These are phyloP conservation scores for Rana temporaria DNA, from an alignment of 2,113 vertebrate genomes.

Conservation along the genomic window DNA sequence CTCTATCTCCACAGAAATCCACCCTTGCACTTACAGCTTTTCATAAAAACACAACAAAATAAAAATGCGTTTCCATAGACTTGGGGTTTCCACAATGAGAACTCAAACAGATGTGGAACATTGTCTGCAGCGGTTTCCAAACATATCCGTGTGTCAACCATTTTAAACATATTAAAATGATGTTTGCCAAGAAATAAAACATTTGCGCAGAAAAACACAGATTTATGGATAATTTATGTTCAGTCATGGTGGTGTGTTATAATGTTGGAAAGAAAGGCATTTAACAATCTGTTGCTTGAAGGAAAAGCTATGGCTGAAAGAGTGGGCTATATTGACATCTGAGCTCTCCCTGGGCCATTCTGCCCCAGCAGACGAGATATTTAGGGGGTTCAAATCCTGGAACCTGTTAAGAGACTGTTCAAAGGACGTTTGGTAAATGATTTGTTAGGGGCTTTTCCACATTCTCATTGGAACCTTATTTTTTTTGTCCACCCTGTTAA, in stretches of 20 bases:
- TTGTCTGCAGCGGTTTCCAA: slow-evolving; percentile 33
- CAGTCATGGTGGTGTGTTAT: slow-evolving; percentile 2
- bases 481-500: no score
- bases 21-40: slow-evolving; percentile 37
- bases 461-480: no score
- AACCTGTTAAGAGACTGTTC: no score
- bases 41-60: slow-evolving; percentile 62
- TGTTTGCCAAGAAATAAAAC: slow-evolving; percentile 17
- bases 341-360: no score
- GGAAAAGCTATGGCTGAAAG: no score
- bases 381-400: no score
- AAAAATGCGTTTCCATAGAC: slow-evolving; percentile 38
- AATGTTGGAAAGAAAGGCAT: neutral
- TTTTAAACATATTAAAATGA: slow-evolving; percentile 19
- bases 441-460: no score
- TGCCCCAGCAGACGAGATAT: no score
- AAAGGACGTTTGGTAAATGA: no score
- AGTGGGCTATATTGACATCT: no score
- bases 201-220: neutral
- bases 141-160: neutral
- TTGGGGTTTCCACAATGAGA: slow-evolving; percentile 34
- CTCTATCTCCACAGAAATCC: slow-evolving; percentile 52
- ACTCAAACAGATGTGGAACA: slow-evolving; percentile 27
- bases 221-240: slow-evolving; percentile 2
- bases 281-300: neutral